These are phyloP conservation scores for Lasioglossum calceatum DNA, from an alignment of 2,888 invertebrate genomes.

Conservation along the genomic window DNA sequence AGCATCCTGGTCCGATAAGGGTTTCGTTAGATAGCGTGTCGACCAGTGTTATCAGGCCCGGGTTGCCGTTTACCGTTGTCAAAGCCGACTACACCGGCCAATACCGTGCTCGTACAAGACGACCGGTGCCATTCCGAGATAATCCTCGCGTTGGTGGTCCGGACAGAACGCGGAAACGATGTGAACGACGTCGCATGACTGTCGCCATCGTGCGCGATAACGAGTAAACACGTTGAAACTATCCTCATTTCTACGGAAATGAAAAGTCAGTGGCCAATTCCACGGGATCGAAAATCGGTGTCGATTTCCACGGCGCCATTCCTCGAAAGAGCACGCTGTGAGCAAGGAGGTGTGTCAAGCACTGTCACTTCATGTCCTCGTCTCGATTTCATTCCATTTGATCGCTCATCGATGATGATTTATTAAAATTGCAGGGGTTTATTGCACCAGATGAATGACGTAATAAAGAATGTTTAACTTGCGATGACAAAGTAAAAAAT, in stretches of 20 bases:
- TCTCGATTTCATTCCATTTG: neutral
- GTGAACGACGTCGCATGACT: conserved; percentile 17
- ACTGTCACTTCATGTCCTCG: neutral
- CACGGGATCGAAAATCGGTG: neutral
- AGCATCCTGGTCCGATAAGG: conserved; percentile 28
- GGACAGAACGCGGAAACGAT: conserved; percentile 67
- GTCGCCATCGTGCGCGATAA: conserved; percentile 25
- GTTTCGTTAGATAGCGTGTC: conserved; percentile 43
- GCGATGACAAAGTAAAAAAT: no score
- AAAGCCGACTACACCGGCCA: conserved; percentile 57
- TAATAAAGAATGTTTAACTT: no score
- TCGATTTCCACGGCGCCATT: neutral
- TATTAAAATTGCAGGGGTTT: neutral
- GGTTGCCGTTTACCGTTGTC: conserved; percentile 68
- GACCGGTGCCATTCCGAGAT: conserved; percentile 69
- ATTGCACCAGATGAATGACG: no score
- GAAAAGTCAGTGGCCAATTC: neutral
- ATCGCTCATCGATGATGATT: neutral
- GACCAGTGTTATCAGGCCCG: conserved; percentile 53
- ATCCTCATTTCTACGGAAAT: conserved; percentile 8
- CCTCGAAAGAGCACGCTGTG: neutral
- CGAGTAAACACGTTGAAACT: conserved; percentile 16
- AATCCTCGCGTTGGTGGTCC: conserved; percentile 71
- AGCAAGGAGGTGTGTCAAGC: neutral
- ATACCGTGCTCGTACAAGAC: conserved; percentile 53